These are phyloP conservation scores for Eupithecia abbreviata DNA, from an alignment of 2,888 invertebrate genomes.

Conservation along the genomic window DNA sequence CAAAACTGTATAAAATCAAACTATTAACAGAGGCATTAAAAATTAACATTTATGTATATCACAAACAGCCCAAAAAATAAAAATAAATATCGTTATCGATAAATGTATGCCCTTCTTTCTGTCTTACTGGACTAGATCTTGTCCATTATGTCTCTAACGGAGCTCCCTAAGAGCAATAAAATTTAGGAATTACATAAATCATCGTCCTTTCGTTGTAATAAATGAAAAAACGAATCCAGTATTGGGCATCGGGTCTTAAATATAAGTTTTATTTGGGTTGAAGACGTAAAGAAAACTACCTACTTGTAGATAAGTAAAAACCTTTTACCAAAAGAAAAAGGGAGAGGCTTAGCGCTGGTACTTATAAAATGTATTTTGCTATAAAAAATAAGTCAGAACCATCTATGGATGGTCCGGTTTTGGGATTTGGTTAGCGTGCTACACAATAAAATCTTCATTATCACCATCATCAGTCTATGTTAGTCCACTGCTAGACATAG, in stretches of 20 bases:
- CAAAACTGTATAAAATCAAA: no score
- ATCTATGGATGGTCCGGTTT: neutral
- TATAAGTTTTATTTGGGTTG: constrained; percentile 31
- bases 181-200: constrained; percentile 78
- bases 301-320: constrained; percentile 16
- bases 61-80: neutral
- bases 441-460: neutral
- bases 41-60: no score
- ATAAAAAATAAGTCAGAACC: neutral
- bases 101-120: neutral
- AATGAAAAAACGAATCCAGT: constrained; percentile 71
- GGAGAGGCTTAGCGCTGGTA: neutral
- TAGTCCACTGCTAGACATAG: no score
- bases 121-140: neutral
- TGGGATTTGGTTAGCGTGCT: neutral
- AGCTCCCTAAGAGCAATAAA: constrained; percentile 69
- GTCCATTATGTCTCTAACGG: constrained; percentile 49
- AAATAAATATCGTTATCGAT: neutral
- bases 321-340: neutral
- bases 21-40: no score
- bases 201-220: constrained; percentile 70
- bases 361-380: neutral
- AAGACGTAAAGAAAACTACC: constrained; percentile 12
- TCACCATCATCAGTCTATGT: no score
- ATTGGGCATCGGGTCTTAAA: constrained; percentile 47